Conservation (phyloP, 2,797 vertebrate species). For the Pseudochirops corinnae region DNA sequence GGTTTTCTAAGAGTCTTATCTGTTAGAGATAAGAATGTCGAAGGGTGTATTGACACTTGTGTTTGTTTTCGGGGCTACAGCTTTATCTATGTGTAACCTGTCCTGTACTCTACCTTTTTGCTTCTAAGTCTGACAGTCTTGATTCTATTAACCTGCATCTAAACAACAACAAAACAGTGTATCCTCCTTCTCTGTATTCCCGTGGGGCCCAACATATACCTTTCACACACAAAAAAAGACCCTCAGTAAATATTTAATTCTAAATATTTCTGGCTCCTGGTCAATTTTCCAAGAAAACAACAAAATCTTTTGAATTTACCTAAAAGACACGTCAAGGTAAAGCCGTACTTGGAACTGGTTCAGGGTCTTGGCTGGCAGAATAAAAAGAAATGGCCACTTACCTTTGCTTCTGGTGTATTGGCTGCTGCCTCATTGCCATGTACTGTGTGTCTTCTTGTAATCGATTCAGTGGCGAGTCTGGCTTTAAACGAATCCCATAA, state of each 20-base stretch:
- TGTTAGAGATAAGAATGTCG: constrained; percentile 65
- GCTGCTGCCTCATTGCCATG: constrained; percentile 99
- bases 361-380: fast-evolving
- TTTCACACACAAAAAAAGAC: background rate
- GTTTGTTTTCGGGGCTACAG: background rate
- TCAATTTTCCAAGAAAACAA: background rate
- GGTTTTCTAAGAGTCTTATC: constrained; percentile 69
- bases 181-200: background rate
- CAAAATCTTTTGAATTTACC: background rate
- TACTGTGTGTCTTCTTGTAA: constrained; percentile 97
- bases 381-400: constrained; percentile 74
- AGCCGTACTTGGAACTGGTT: fast-evolving
- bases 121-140: constrained; percentile 64
- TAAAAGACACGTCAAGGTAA: background rate
- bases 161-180: background rate
- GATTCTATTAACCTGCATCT: constrained; percentile 60
- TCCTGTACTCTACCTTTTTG: constrained; percentile 60
- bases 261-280: background rate
- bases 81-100: constrained; percentile 60
- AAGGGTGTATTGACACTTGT: constrained; percentile 42
- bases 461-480: constrained; percentile 95
- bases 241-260: background rate
- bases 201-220: background rate
- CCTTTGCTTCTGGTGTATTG: constrained; percentile 98
- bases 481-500: constrained; percentile 98